Percentiles rank a stretch among this genome's conserved stretches.
Conservation (phyloP, 2,797 vertebrate genomes). For the Syngnathus rostellatus region DNA sequence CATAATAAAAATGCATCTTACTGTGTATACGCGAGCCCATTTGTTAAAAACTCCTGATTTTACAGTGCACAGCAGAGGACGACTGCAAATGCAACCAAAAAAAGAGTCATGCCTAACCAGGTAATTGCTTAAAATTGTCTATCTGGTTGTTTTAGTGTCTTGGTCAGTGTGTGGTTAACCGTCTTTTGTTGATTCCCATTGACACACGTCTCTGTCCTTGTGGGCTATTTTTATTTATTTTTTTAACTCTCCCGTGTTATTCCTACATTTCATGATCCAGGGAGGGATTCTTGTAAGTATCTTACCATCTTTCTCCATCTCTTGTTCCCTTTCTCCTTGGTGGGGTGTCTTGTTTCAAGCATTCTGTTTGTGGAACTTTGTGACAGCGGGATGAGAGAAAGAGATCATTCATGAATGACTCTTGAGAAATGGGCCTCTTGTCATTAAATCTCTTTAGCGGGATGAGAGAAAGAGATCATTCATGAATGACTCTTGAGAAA, state of each 20-base stretch:
- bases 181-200: slow-evolving; percentile 22
- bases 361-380: slow-evolving; percentile 5
- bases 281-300: slow-evolving; percentile 75
- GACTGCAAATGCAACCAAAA: slow-evolving; percentile 81
- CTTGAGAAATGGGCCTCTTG: not conserved
- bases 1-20: not conserved
- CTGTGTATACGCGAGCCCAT: not conserved
- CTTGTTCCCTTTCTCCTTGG: slow-evolving; percentile 31
- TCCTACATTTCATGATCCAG: slow-evolving; percentile 32
- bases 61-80: slow-evolving; percentile 85
- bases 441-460: not conserved
- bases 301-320: slow-evolving; percentile 11
- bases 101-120: slow-evolving; percentile 92
- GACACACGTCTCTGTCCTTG: slow-evolving; percentile 8
- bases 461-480: slow-evolving; percentile 34
- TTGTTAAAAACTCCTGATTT: slow-evolving; percentile 7
- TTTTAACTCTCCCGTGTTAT: slow-evolving; percentile 1
- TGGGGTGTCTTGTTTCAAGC: slow-evolving; percentile 3
- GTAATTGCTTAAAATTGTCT: slow-evolving; percentile 50
- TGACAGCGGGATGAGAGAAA: slow-evolving; percentile 32
- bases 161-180: not conserved
- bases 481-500: slow-evolving; percentile 1
- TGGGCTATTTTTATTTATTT: slow-evolving; percentile 4
- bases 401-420: not conserved
- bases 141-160: not conserved